Base-by-base conservation (phyloP, 1,140 invertebrate species). In the Geopemphigus sp. region DNA sequence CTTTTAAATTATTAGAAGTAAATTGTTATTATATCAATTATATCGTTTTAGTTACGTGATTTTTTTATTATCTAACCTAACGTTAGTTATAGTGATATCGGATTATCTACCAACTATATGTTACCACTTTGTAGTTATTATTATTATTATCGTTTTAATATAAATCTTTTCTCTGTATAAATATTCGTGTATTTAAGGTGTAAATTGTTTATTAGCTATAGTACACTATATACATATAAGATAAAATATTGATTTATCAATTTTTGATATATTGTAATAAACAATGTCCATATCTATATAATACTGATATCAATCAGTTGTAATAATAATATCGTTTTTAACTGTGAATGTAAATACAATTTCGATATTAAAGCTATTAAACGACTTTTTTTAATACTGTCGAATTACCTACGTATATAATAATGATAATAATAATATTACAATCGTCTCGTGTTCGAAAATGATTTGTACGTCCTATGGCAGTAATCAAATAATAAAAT, bases 221-320 rank as follows among this genome's bases (percentile, higher is more conserved):
- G 47, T 50, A 50, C 47, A 50, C 47, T 50, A 14, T 50, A 54
- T 12, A 53, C 50, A 54, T 54, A 54, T 54, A 54, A 54, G 1
- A 54, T 54, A 54, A 1, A 5, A 17, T 54, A 15, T 19, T n/a
- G n/a, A n/a, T n/a, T n/a, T n/a, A n/a, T n/a, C n/a, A n/a, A n/a
- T n/a, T n/a, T n/a, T n/a, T n/a, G n/a, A 6, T 24, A 26, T 68
- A 68, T 50, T 68, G 14, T 47, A 68, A 68, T 47, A 47, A 68
- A 26, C 39, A n/a, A 24, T 68, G 39, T 68, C 19, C 66, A 68
- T 68, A 68, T 68, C 66, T 68, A 45, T n/a, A 68, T 68, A 64
- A 22, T 12, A 63, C 61, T 6, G 19, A 68, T 68, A 68, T 68
- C 66, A 68, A 68, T 68, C 66, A 50, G 12, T 24, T 50, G 47